These are phyloP conservation scores for Hymenochirus boettgeri DNA, from an alignment of 2,113 vertebrate species.

Conservation along the genomic window DNA sequence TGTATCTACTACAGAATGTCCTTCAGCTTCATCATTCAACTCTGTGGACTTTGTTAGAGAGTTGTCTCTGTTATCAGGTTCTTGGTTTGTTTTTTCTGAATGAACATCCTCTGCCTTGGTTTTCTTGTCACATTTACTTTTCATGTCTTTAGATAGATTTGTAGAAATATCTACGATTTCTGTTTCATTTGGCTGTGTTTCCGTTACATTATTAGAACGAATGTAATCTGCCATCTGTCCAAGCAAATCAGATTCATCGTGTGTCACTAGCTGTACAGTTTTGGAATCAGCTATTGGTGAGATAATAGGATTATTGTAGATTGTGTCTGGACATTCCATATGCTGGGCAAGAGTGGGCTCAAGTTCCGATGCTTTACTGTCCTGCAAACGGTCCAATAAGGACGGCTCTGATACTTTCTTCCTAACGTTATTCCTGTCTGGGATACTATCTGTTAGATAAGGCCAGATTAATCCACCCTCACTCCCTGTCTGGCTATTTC, in stretches of 20 bases:
- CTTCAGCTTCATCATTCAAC: background rate
- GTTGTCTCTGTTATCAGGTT: background rate
- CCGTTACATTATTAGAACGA: background rate
- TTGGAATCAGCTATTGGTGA: slow-evolving; percentile 8
- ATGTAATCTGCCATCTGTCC: slow-evolving; percentile 7
- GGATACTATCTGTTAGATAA: slow-evolving; percentile 20
- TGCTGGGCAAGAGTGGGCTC: slow-evolving; percentile 13
- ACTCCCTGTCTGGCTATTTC: slow-evolving; percentile 7
- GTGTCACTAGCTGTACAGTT: background rate
- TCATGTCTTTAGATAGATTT: background rate
- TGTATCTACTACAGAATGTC: background rate
- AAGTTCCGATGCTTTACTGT: background rate
- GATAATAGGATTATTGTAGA: slow-evolving; percentile 13
- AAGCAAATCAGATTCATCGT: background rate
- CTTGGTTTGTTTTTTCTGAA: background rate
- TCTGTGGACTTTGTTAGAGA: background rate
- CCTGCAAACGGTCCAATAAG: background rate
- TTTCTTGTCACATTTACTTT: background rate
- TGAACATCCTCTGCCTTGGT: background rate
- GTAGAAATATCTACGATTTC: background rate
- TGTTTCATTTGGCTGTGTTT: background rate
- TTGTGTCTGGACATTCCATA: slow-evolving; percentile 1
- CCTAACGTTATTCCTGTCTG: slow-evolving; percentile 1
- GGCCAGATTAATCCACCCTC: slow-evolving; percentile 8
- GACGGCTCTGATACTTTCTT: background rate